Conservation (phyloP, 2,797 vertebrate species). For the Parambassis ranga region DNA sequence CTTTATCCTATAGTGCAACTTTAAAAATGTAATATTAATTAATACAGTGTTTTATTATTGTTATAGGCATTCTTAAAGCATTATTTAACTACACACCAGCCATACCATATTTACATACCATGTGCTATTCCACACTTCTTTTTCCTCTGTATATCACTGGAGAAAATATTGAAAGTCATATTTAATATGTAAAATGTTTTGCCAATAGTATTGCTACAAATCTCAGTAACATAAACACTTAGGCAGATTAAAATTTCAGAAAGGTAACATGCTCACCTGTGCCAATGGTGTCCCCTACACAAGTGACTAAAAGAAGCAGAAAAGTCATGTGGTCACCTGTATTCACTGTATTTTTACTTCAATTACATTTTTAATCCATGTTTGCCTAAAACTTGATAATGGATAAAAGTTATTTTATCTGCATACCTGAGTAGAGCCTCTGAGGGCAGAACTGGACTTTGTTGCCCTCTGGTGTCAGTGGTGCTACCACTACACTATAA, state of each 20-base stretch:
- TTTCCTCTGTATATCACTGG: constrained; percentile 92
- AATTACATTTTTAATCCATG: no score
- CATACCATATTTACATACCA: constrained; percentile 26
- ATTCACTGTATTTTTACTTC: no score
- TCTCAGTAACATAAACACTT: not conserved
- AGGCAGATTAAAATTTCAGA: not conserved
- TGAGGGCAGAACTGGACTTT: constrained; percentile 85
- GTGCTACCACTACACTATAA: constrained; percentile 85
- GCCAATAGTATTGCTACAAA: not conserved
- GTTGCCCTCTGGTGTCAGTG: constrained; percentile 75
- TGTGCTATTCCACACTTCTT: constrained; percentile 80
- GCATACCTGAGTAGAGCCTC: constrained; percentile 87
- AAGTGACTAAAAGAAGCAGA: constrained; percentile 83
- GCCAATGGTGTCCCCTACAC: constrained; percentile 84
- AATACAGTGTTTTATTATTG: no score
- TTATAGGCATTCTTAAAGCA: no score
- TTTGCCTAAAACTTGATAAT: no score
- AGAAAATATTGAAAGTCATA: constrained; percentile 12
- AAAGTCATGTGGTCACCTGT: not conserved
- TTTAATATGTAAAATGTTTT: not conserved
- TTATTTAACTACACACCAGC: not conserved
- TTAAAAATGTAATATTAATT: no score
- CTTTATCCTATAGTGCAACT: no score
- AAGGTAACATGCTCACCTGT: constrained; percentile 78
- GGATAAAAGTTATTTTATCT: no score